Percentiles rank a stretch among this genome's conserved stretches.
These are phyloP conservation scores for Acrocyrtus sp. DNA, from an alignment of 2,888 invertebrate species.

Conservation along the genomic window DNA sequence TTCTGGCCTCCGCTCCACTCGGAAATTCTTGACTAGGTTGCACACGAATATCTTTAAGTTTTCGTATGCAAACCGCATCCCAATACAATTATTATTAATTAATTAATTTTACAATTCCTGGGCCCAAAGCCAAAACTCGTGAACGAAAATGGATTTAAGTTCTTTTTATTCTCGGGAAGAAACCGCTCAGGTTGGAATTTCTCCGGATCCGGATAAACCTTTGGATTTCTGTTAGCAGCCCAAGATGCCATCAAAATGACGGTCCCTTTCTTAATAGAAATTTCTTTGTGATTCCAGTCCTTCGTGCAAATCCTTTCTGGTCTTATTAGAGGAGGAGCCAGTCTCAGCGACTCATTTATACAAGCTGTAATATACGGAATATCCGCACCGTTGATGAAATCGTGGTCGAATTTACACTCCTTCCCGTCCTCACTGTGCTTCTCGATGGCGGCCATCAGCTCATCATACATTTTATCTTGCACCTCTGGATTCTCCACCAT, in stretches of 20 bases:
- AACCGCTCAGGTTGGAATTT: constrained; percentile 57
- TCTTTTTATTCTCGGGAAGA: constrained; percentile 52
- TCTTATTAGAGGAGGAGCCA: constrained; percentile 65
- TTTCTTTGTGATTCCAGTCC: constrained; percentile 52
- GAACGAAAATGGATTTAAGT: constrained; percentile 45
- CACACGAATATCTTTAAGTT: constrained; percentile 51
- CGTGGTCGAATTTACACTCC: constrained; percentile 44
- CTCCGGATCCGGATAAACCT: constrained; percentile 55
- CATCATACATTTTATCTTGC: constrained; percentile 57
- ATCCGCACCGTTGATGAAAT: constrained; percentile 64
- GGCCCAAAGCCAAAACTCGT: constrained; percentile 56
- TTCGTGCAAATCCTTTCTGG: constrained; percentile 58
- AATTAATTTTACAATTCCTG: constrained; percentile 6
- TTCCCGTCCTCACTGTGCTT: constrained; percentile 22
- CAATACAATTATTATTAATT: constrained; percentile 35
- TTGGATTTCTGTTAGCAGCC: constrained; percentile 55
- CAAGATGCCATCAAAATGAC: constrained; percentile 47
- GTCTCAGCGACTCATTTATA: constrained; percentile 66
- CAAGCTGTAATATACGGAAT: constrained; percentile 54
- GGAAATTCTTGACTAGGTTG: constrained; percentile 47
- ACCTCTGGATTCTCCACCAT: constrained; percentile 55
- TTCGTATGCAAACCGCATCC: constrained; percentile 55
- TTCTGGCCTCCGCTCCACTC: constrained; percentile 46
- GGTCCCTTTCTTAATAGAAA: constrained; percentile 56
- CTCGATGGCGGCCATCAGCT: constrained; percentile 43